phyloP scores from a whole-genome alignment of 2,888 invertebrate species.

The Lepidonotus clava region DNA sequence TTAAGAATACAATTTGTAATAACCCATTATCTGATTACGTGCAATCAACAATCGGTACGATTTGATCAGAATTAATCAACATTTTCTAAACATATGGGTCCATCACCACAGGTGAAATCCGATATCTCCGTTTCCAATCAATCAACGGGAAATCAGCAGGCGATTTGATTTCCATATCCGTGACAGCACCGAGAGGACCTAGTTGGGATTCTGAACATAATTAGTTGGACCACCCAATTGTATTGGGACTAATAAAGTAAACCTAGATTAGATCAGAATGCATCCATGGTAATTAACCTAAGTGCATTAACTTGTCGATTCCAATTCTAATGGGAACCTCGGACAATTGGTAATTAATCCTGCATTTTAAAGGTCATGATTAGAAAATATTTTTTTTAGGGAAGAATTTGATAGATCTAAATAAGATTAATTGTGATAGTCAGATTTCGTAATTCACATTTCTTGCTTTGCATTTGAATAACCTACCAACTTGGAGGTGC shows the following conservation, averaged over 20 bases:
- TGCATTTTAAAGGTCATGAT: no score
- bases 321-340: not conserved
- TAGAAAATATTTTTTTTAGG: no score
- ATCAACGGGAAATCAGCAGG: not conserved
- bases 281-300: not conserved
- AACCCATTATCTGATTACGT: no score
- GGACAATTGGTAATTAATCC: no score
- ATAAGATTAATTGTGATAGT: no score
- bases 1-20: no score
- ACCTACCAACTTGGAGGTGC: no score
- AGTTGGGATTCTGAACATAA: not conserved
- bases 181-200: not conserved
- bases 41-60: no score
- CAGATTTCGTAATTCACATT: no score
- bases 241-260: not conserved
- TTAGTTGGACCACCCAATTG: not conserved
- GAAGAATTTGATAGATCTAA: no score
- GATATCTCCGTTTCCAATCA: not conserved
- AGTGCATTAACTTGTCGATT: conserved; percentile 6
- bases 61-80: no score
- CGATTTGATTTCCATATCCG: not conserved
- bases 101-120: not conserved
- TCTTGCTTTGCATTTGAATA: no score
- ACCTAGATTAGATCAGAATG: not conserved
- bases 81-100: not conserved